Conservation (phyloP, 2,888 invertebrate species). For the Nephrotoma guestfalica region DNA sequence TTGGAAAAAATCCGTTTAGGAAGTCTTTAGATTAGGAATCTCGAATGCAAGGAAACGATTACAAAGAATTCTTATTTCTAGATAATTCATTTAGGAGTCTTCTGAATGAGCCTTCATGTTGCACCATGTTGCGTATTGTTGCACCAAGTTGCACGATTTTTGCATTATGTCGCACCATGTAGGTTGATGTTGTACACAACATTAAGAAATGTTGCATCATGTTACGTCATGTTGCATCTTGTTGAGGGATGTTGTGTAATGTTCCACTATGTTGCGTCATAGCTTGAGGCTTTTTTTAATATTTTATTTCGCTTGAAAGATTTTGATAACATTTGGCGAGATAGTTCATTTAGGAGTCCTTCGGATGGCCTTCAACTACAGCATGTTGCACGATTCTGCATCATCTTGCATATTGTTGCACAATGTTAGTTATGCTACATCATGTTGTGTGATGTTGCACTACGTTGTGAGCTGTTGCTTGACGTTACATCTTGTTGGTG, state of each 20-base stretch:
- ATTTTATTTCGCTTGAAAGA: background rate
- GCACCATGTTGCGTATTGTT: background rate
- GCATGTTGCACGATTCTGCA: background rate
- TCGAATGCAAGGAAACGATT: too few species aligned
- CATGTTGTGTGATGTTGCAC: background rate
- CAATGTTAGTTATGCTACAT: background rate
- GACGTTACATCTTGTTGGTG: background rate
- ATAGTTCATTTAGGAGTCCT: background rate
- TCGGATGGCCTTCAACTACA: background rate
- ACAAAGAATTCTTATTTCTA: too few species aligned
- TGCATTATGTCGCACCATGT: too few species aligned
- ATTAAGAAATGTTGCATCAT: background rate
- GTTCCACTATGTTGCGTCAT: background rate
- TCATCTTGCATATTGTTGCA: background rate
- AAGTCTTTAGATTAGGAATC: too few species aligned
- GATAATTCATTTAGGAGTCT: too few species aligned
- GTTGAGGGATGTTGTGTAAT: too few species aligned
- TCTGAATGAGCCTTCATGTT: too few species aligned
- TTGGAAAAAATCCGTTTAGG: too few species aligned
- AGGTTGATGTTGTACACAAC: too few species aligned
- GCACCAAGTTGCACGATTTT: background rate
- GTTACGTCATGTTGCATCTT: background rate
- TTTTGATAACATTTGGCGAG: too few species aligned
- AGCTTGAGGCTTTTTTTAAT: background rate
- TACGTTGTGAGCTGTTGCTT: background rate